phyloP scores from a whole-genome alignment of 2,888 invertebrate genomes.

The Polietes domitor region DNA sequence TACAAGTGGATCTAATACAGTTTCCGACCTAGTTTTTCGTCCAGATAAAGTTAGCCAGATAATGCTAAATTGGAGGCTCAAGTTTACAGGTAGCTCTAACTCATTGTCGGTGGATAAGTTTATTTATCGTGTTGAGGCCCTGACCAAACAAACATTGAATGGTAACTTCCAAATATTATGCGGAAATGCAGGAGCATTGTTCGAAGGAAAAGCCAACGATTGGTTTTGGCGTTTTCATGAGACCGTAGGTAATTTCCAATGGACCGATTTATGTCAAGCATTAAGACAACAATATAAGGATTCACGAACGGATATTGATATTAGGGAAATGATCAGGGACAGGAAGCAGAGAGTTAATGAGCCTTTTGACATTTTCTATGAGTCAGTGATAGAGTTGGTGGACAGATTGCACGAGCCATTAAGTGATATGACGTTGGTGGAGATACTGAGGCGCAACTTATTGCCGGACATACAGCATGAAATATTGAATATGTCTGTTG shows the following conservation, averaged over 20 bases:
- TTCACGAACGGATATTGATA: conserved; percentile 31
- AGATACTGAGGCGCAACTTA: not conserved
- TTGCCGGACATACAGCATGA: conserved; percentile 18
- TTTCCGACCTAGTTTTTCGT: not conserved
- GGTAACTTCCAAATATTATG: conserved; percentile 51
- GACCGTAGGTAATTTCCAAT: conserved; percentile 19
- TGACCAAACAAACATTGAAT: conserved; percentile 28
- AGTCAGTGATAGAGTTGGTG: conserved; percentile 5
- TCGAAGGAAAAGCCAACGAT: conserved; percentile 47
- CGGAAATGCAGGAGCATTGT: conserved; percentile 35
- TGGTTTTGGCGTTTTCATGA: conserved; percentile 57
- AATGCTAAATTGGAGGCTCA: conserved; percentile 49
- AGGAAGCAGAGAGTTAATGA: conserved; percentile 27
- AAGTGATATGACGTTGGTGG: not conserved
- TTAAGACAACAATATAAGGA: conserved; percentile 40
- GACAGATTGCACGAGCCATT: conserved; percentile 28
- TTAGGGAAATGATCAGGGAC: conserved; percentile 31
- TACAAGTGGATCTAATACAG: not conserved
- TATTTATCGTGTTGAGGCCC: conserved; percentile 47
- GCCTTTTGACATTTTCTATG: conserved; percentile 32
- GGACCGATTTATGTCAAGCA: conserved; percentile 38
- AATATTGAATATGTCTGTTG: not conserved
- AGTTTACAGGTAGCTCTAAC: conserved; percentile 4
- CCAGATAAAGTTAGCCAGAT: conserved; percentile 34
- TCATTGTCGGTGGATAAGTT: conserved; percentile 50